phyloP scores from a whole-genome alignment of 2,113 vertebrate species.

The Paratilapia polleni region DNA sequence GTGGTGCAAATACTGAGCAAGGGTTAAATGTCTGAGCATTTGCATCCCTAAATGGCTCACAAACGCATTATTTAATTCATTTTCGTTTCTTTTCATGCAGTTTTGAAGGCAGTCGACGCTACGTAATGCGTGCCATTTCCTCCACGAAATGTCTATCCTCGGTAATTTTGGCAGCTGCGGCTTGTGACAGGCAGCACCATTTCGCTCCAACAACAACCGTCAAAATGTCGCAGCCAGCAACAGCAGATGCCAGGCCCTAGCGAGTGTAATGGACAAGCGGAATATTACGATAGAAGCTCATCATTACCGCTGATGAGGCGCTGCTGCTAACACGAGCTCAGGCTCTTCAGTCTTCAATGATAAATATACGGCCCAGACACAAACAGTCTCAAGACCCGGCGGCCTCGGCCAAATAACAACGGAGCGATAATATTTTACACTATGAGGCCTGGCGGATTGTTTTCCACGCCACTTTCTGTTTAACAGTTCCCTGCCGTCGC shows the following conservation, averaged over 20 bases:
- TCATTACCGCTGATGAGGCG: slow-evolving; percentile 68
- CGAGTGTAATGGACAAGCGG: slow-evolving; percentile 58
- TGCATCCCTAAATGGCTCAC: neutral
- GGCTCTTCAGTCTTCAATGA: slow-evolving; percentile 21
- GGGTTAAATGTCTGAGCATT: neutral
- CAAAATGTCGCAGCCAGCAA: slow-evolving; percentile 75
- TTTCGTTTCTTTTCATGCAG: neutral
- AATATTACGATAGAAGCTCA: slow-evolving; percentile 51
- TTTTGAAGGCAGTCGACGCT: neutral
- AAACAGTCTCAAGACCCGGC: slow-evolving; percentile 7
- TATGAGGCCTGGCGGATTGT: slow-evolving; percentile 13
- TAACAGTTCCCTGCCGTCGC: neutral
- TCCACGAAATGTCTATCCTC: neutral
- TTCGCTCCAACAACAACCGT: slow-evolving; percentile 58
- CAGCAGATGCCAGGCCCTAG: slow-evolving; percentile 65
- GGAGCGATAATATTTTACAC: slow-evolving; percentile 10
- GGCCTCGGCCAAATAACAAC: slow-evolving; percentile 2
- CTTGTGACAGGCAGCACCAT: slow-evolving; percentile 55
- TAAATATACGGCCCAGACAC: slow-evolving; percentile 29
- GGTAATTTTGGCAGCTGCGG: neutral
- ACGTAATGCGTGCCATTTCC: neutral
- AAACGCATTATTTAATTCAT: slow-evolving; percentile 13
- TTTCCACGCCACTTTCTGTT: neutral
- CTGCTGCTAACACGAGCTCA: slow-evolving; percentile 40
- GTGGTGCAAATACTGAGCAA: neutral